These are phyloP conservation scores for Cheumatopsyche charites DNA, from an alignment of 1,140 invertebrate species.

Conservation along the genomic window DNA sequence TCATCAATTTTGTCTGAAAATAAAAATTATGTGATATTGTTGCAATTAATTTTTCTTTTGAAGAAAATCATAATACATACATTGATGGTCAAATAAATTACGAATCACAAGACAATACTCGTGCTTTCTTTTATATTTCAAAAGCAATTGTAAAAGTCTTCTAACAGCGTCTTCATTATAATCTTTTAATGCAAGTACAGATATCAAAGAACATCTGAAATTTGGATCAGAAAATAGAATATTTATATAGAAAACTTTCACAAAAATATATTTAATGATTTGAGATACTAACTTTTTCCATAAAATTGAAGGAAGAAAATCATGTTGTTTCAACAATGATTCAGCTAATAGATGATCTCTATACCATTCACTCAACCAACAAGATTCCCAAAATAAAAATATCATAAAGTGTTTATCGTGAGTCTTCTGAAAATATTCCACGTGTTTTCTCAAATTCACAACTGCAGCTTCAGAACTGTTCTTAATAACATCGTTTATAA, in stretches of 20 bases:
- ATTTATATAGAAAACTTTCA: background rate
- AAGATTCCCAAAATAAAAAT: constrained; percentile 38
- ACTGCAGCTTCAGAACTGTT: constrained; percentile 42
- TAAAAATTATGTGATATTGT: constrained; percentile 6
- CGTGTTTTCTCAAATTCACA: constrained; percentile 34
- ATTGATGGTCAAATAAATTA: constrained; percentile 41
- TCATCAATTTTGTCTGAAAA: constrained; percentile 36
- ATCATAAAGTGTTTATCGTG: constrained; percentile 30
- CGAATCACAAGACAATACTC: constrained; percentile 30
- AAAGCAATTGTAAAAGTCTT: constrained; percentile 38
- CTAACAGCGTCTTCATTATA: constrained; percentile 38
- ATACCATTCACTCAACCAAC: constrained; percentile 45
- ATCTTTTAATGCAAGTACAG: constrained; percentile 25
- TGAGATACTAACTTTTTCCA: background rate
- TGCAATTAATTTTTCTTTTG: background rate
- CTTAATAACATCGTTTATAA: constrained; percentile 30
- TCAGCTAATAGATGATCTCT: constrained; percentile 41
- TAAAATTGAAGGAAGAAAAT: background rate
- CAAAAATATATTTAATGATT: constrained; percentile 3
- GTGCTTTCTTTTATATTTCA: constrained; percentile 33
- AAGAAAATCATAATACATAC: constrained; percentile 35
- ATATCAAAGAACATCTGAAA: constrained; percentile 28
- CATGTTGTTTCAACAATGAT: constrained; percentile 35
- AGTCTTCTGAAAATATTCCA: constrained; percentile 7
- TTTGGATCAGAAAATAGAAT: background rate